A percentile compares a stretch with the other conserved stretches of the same genome.
Evolutionary conservation across 23 tunicate species (phyloP).

Genomic region (Pegea sp.): DNA sequence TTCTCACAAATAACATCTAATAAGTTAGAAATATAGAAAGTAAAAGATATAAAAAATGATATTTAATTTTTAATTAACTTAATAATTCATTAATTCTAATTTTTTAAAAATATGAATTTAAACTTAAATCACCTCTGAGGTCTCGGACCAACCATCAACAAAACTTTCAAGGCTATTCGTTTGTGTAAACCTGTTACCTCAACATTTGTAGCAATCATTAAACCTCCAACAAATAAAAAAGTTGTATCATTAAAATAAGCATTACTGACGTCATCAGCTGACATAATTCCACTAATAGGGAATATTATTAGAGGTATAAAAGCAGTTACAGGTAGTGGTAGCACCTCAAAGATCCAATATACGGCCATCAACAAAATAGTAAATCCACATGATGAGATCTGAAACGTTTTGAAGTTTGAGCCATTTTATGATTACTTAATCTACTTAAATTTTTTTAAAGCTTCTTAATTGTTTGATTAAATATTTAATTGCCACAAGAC

Average conservation of each 20-base stretch:
- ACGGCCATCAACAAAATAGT: constrained; percentile 58
- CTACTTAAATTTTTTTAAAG: no score
- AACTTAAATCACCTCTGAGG: constrained; percentile 65
- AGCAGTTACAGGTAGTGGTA: constrained; percentile 72
- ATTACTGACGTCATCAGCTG: constrained; percentile 20
- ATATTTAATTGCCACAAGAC: no score
- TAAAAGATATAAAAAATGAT: no score
- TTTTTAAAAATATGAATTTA: no score
- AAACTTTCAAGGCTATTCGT: constrained; percentile 43
- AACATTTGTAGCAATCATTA: constrained; percentile 47
- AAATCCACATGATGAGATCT: constrained; percentile 65
- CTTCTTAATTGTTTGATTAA: no score
- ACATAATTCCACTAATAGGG: constrained; percentile 51
- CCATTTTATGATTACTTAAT: no score
- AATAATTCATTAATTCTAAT: no score
- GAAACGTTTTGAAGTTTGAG: no score
- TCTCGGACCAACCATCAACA: constrained; percentile 42
- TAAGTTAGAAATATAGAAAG: no score
- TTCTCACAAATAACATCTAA: no score
- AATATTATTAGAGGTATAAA: constrained; percentile 53
- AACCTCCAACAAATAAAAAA: constrained; percentile 58
- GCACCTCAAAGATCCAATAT: constrained; percentile 65
- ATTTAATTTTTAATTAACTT: no score
- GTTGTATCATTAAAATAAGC: constrained; percentile 48
- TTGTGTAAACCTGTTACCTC: constrained; percentile 48